These are phyloP conservation scores for Neopipo cinnamomea DNA, from an alignment of 2,113 vertebrate species.

Conservation along the genomic window DNA sequence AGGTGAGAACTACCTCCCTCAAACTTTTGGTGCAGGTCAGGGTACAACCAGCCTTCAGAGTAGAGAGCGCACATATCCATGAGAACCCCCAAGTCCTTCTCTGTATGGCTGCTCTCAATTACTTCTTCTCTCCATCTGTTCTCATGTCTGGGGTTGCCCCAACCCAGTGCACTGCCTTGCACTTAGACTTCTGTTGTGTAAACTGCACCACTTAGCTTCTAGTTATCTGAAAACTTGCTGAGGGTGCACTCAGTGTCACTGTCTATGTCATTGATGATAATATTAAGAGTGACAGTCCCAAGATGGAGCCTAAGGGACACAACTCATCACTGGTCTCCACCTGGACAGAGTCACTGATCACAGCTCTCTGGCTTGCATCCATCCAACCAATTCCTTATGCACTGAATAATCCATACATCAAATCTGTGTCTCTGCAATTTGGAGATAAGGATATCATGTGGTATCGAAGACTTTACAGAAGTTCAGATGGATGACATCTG, in stretches of 20 bases:
- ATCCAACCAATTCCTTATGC: background rate
- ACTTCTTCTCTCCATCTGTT: background rate
- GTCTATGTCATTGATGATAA: background rate
- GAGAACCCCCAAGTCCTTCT: background rate
- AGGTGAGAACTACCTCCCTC: background rate
- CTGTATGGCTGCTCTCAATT: background rate
- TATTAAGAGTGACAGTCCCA: background rate
- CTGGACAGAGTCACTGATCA: background rate
- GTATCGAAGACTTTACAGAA: background rate
- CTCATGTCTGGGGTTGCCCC: background rate
- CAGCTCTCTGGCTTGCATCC: background rate
- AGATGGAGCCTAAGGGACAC: background rate
- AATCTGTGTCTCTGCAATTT: background rate
- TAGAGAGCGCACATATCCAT: background rate
- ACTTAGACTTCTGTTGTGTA: background rate
- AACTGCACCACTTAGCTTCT: rapidly evolving
- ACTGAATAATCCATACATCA: background rate
- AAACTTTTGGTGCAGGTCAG: background rate
- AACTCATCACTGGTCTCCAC: background rate
- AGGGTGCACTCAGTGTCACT: background rate
- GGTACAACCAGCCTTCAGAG: background rate
- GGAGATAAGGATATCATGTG: background rate
- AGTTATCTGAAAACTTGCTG: background rate
- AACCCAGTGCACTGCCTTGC: background rate
- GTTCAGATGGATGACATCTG: background rate